Percentiles rank a stretch among this genome's conserved stretches.
These are phyloP conservation scores for Simalia tracyae DNA, from an alignment of 2,797 vertebrate genomes.

Conservation along the genomic window DNA sequence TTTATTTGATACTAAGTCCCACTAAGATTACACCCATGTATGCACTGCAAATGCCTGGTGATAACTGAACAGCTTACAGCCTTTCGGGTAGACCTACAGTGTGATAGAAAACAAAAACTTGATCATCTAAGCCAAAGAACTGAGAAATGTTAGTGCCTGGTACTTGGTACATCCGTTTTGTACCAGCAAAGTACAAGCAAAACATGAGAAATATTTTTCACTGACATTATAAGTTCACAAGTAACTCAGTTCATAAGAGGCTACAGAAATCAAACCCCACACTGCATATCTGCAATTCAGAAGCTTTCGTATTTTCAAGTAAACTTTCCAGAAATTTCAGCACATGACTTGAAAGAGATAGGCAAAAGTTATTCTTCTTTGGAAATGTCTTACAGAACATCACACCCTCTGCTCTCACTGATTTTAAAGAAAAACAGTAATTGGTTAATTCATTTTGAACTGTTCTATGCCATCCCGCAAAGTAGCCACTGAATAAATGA, in stretches of 20 bases:
- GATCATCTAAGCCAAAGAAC: not conserved
- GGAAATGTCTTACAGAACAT: not conserved
- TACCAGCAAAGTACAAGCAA: not conserved
- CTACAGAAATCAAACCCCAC: not conserved
- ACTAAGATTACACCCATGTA: not conserved
- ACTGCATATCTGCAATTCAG: not conserved
- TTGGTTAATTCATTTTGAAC: not conserved
- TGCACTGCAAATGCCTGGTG: not conserved
- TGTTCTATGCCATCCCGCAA: not conserved
- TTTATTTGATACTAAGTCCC: not conserved
- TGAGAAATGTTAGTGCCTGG: slow-evolving; percentile 4
- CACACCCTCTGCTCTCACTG: too few species aligned
- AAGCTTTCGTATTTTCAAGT: not conserved
- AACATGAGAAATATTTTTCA: slow-evolving; percentile 14
- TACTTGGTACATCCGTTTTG: slow-evolving; percentile 1
- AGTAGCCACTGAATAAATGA: not conserved
- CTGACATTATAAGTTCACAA: slow-evolving; percentile 6
- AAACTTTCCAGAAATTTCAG: not conserved
- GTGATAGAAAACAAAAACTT: slow-evolving; percentile 4
- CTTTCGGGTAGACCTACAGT: not conserved
- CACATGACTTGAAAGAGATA: not conserved
- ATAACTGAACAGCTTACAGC: not conserved
- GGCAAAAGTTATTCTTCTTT: not conserved
- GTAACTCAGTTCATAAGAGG: not conserved
- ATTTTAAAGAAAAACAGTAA: not conserved